Evolutionary conservation across 2,113 vertebrate species (phyloP).

Genomic region (Numenius arquata): DNA sequence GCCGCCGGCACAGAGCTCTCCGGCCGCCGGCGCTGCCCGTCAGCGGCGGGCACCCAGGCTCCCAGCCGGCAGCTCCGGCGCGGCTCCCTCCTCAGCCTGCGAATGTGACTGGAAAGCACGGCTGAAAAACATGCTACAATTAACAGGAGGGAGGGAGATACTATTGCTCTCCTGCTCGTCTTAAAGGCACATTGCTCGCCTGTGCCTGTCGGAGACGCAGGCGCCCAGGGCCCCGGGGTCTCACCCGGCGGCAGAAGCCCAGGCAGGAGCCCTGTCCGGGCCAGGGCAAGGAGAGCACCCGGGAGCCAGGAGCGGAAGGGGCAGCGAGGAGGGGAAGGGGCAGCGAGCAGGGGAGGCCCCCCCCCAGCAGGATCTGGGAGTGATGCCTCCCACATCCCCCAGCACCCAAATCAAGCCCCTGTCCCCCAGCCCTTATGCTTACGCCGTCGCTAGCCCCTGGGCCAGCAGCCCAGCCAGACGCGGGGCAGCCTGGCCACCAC

Average conservation of each 20-base stretch:
- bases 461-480: background rate
- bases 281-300: background rate
- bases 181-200: conserved; percentile 61
- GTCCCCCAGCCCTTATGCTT: accelerated
- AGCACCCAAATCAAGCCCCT: background rate
- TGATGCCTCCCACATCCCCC: background rate
- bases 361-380: too few species aligned
- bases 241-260: background rate
- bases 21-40: background rate
- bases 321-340: background rate
- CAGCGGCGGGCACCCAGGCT: background rate
- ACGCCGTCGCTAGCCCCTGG: background rate
- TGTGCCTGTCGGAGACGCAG: background rate
- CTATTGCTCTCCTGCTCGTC: conserved; percentile 62
- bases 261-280: accelerated
- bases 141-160: conserved; percentile 67
- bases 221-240: background rate
- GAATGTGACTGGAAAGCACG: conserved; percentile 68
- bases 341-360: background rate
- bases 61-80: background rate
- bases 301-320: background rate
- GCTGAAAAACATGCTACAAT: conserved; percentile 66
- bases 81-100: conserved; percentile 38
- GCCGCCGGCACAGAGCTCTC: background rate
- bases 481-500: accelerated